Conservation (phyloP, 1,140 invertebrate genomes). For the Anadara kagoshimensis region DNA sequence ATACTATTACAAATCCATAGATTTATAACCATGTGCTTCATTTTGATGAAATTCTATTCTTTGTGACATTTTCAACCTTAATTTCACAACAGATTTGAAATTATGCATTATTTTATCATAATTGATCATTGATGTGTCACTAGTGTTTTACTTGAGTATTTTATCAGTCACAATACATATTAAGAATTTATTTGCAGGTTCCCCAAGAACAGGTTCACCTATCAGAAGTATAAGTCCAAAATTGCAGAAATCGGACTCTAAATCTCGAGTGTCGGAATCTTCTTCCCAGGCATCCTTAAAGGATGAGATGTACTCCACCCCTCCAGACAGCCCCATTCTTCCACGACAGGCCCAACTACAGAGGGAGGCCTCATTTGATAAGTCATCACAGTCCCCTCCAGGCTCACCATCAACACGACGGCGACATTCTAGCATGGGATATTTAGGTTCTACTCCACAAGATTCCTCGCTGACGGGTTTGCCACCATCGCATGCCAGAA, state of each 20-base stretch:
- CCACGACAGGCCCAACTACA: constrained; percentile 45
- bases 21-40: no score
- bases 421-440: neutral
- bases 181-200: constrained; percentile 38
- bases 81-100: no score
- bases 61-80: no score
- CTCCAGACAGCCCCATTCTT: constrained; percentile 60
- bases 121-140: no score
- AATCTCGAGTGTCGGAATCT: constrained; percentile 30
- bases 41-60: no score
- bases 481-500: neutral
- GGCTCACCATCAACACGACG: constrained; percentile 24
- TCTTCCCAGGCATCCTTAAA: constrained; percentile 41
- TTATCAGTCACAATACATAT: no score
- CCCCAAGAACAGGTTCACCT: constrained; percentile 57
- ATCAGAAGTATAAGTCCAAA: constrained; percentile 34
- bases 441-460: no score
- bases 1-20: no score
- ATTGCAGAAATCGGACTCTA: constrained; percentile 10
- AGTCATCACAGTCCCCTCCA: constrained; percentile 38
- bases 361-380: constrained; percentile 62
- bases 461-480: no score
- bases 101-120: no score
- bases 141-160: no score
- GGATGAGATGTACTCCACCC: constrained; percentile 57